A percentile compares a stretch with the other conserved stretches of the same genome.
phyloP scores from a whole-genome alignment of 2,888 invertebrate species.

The Apomyelois bistriatella region DNA sequence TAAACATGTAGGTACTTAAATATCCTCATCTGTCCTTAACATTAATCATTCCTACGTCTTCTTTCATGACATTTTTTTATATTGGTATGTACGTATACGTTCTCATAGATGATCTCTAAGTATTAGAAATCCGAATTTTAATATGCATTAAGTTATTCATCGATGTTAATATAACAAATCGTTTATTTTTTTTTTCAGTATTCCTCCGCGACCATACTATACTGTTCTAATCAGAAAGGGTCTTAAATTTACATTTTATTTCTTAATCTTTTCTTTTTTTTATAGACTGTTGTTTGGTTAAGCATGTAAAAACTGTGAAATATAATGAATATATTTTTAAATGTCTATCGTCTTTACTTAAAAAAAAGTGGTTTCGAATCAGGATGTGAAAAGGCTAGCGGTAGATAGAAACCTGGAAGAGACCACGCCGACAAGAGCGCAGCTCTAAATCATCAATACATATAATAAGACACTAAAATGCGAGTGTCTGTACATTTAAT shows the following conservation, averaged over 20 bases:
- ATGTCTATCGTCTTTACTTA: background rate
- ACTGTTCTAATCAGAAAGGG: slow-evolving; percentile 40
- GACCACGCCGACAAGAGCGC: too few relatives aligned
- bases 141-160: too few relatives aligned
- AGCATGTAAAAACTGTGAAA: slow-evolving; percentile 12
- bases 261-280: slow-evolving; percentile 59
- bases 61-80: background rate
- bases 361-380: too few relatives aligned
- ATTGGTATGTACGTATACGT: too few relatives aligned
- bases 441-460: too few relatives aligned
- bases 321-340: background rate
- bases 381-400: too few relatives aligned
- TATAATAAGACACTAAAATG: too few relatives aligned
- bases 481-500: too few relatives aligned
- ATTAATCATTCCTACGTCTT: background rate
- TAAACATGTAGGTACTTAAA: slow-evolving; percentile 5
- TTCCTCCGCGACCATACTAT: slow-evolving; percentile 43
- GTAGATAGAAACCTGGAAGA: too few relatives aligned
- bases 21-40: background rate
- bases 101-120: too few relatives aligned
- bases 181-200: slow-evolving; percentile 43
- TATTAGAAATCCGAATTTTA: too few relatives aligned
- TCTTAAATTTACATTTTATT: slow-evolving; percentile 53
- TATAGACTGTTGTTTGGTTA: slow-evolving; percentile 59
- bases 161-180: background rate